Conservation (phyloP, 2,888 invertebrate species). For the Psylliodes chrysocephalus region DNA sequence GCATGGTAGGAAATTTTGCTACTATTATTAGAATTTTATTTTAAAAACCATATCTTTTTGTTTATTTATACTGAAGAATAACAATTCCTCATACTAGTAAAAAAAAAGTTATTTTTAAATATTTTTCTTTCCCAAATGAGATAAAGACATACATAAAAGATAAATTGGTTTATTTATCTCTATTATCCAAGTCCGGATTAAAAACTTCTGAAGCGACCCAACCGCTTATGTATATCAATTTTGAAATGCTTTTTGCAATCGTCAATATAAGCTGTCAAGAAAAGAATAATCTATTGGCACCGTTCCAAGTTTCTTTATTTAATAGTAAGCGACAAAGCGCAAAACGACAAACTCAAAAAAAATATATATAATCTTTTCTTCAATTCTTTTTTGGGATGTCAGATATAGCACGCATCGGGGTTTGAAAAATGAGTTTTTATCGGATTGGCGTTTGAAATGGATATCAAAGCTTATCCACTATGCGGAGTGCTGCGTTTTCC, state of each 20-base stretch:
- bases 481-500: slow-evolving; percentile 2
- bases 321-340: slow-evolving; percentile 1
- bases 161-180: not conserved
- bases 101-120: no score
- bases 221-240: not conserved
- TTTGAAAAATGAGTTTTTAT: slow-evolving; percentile 17
- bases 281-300: slow-evolving; percentile 8
- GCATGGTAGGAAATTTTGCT: no score
- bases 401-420: slow-evolving; percentile 15
- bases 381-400: slow-evolving; percentile 16
- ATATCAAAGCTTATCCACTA: slow-evolving; percentile 8
- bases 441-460: slow-evolving; percentile 6
- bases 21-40: no score
- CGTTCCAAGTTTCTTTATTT: slow-evolving; percentile 17
- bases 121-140: no score
- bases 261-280: slow-evolving; percentile 1
- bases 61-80: no score
- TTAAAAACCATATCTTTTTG: no score
- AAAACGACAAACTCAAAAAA: slow-evolving; percentile 23
- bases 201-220: not conserved
- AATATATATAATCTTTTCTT: slow-evolving; percentile 16
- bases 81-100: no score
- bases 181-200: not conserved
- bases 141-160: not conserved
- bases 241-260: slow-evolving; percentile 5